A percentile compares a stretch with the other conserved stretches of the same genome.
Evolutionary conservation across 2,888 invertebrate species (phyloP).

Genomic region (Catocala fraxini): DNA sequence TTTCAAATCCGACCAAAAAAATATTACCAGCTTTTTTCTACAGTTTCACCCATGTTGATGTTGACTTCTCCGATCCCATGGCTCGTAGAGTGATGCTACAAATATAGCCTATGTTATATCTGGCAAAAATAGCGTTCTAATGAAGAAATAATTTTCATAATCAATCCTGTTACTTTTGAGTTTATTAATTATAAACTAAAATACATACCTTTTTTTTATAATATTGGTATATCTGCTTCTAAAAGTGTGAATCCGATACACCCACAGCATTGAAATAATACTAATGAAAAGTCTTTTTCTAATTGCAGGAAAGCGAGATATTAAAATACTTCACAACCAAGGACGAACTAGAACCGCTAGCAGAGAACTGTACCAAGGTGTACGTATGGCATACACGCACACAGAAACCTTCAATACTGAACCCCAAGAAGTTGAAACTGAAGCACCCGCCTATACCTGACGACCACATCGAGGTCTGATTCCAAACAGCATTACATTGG

Average conservation of each 20-base stretch:
- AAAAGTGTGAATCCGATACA: background rate
- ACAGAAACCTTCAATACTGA: slow-evolving; percentile 93
- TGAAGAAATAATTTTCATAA: too few relatives aligned
- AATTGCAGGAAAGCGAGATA: slow-evolving; percentile 92
- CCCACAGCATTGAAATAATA: background rate
- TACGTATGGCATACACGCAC: slow-evolving; percentile 99
- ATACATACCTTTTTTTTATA: too few relatives aligned
- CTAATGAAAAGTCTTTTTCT: background rate
- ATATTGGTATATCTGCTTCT: too few relatives aligned
- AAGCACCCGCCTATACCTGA: slow-evolving; percentile 76
- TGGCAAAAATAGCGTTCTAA: too few relatives aligned
- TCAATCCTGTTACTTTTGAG: too few relatives aligned
- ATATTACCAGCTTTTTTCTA: too few relatives aligned
- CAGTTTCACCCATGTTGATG: too few relatives aligned
- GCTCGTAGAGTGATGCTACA: too few relatives aligned
- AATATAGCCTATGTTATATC: too few relatives aligned
- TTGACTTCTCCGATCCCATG: too few relatives aligned
- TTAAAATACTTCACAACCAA: slow-evolving; percentile 91
- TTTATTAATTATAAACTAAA: too few relatives aligned
- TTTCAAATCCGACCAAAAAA: too few relatives aligned
- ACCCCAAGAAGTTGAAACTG: slow-evolving; percentile 90
- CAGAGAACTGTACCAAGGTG: slow-evolving; percentile 97
- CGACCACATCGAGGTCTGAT: slow-evolving; percentile 79
- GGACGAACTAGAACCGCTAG: slow-evolving; percentile 95
- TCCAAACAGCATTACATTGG: slow-evolving; percentile 34